A percentile compares a stretch with the other conserved stretches of the same genome.
These are phyloP conservation scores for Allenopithecus nigroviridis DNA, from an alignment of 2,797 vertebrate species.

Conservation along the genomic window DNA sequence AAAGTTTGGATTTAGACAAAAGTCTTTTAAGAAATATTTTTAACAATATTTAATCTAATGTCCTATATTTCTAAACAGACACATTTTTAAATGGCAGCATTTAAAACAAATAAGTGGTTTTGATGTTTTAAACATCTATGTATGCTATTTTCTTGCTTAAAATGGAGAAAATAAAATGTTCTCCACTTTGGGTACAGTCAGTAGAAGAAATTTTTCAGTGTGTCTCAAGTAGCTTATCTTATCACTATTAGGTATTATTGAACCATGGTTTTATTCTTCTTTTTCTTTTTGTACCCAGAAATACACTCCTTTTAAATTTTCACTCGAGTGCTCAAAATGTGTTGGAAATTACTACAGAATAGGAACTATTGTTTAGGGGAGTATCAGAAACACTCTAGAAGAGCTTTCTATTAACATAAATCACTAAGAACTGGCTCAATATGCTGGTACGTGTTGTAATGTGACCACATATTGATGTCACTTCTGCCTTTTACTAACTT, in stretches of 20 bases:
- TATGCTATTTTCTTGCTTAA: background rate
- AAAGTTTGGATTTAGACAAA: background rate
- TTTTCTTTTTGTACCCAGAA: background rate
- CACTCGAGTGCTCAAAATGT: background rate
- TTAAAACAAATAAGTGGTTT: slow-evolving; percentile 3
- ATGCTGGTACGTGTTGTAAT: background rate
- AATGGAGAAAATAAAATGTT: background rate
- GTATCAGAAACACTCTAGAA: background rate
- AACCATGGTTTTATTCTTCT: background rate
- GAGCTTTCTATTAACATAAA: background rate
- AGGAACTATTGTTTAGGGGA: background rate
- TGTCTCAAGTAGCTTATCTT: background rate
- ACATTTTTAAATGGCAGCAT: background rate
- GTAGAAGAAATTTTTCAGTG: slow-evolving; percentile 19
- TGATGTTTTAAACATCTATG: background rate
- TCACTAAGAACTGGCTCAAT: background rate
- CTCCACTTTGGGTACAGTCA: background rate
- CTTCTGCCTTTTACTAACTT: slow-evolving; percentile 28
- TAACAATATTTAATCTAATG: slow-evolving; percentile 5
- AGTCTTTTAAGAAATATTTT: slow-evolving; percentile 4
- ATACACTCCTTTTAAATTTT: background rate
- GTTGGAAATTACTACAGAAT: background rate
- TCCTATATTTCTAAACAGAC: slow-evolving; percentile 20
- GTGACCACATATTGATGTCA: background rate
- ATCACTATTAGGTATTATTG: background rate